Conservation (phyloP, 2,113 vertebrate species). For the Phalacrocorax pelagicus region DNA sequence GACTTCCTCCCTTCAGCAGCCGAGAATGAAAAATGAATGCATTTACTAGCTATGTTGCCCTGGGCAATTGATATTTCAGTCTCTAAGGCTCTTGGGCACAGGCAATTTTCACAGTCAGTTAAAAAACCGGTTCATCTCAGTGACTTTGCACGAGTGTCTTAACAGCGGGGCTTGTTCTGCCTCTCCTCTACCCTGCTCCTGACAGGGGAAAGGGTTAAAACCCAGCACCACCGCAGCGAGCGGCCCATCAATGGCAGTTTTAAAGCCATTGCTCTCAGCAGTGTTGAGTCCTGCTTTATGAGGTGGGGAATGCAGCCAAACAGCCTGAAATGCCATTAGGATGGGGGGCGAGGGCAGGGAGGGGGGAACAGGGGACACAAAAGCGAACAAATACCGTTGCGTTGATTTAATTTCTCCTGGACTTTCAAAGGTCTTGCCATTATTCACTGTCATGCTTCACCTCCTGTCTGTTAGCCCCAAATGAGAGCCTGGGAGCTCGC, state of each 20-base stretch:
- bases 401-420: not conserved
- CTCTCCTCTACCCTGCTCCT: not conserved
- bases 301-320: not conserved
- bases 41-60: not conserved
- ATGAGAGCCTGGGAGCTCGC: not conserved
- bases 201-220: not conserved
- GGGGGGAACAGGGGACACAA: not conserved
- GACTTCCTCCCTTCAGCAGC: not conserved
- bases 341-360: not conserved
- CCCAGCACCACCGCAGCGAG: not conserved
- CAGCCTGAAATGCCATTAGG: not conserved
- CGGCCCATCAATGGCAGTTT: not conserved
- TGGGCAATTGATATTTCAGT: not conserved
- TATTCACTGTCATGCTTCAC: not conserved
- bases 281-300: not conserved
- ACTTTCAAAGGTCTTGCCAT: constrained; percentile 22
- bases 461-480: not conserved
- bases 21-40: not conserved
- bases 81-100: not conserved
- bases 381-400: not conserved
- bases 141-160: not conserved
- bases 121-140: not conserved
- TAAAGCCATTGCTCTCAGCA: not conserved
- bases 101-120: not conserved
- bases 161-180: not conserved